Conservation (phyloP, 1,140 invertebrate genomes). For the Archegozetes longisetosus region DNA sequence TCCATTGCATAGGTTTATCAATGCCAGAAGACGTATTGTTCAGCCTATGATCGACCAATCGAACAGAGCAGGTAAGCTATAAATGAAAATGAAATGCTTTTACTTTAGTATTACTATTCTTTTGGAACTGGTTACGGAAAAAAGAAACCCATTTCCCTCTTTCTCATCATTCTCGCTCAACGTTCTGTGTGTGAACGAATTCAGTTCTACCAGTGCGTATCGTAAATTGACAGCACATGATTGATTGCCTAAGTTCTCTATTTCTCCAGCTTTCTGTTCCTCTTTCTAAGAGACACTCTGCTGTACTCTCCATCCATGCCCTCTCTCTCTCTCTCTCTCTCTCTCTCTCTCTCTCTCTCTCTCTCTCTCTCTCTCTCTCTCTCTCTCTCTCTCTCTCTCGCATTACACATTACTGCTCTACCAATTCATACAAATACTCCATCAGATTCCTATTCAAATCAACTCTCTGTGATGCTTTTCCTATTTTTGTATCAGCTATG, state of each 20-base stretch:
- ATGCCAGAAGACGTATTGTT: constrained; percentile 74
- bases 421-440: too few species aligned
- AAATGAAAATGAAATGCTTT: neutral
- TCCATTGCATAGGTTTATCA: constrained; percentile 62
- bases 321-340: neutral
- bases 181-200: neutral
- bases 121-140: too few species aligned
- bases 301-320: neutral
- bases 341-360: neutral
- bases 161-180: neutral
- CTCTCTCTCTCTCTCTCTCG: neutral
- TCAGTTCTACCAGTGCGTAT: neutral
- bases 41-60: constrained; percentile 91
- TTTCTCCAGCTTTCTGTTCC: neutral
- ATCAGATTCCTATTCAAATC: too few species aligned
- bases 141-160: neutral
- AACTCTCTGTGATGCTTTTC: neutral
- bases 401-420: too few species aligned
- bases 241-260: neutral
- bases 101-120: too few species aligned
- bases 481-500: neutral
- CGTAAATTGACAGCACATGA: neutral
- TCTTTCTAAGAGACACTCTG: neutral
- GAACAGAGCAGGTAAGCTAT: constrained; percentile 45
- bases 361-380: neutral